Percentiles rank a stretch among this genome's conserved stretches.
Conservation (phyloP, 2,888 invertebrate species). For the Heliconius aoede region DNA sequence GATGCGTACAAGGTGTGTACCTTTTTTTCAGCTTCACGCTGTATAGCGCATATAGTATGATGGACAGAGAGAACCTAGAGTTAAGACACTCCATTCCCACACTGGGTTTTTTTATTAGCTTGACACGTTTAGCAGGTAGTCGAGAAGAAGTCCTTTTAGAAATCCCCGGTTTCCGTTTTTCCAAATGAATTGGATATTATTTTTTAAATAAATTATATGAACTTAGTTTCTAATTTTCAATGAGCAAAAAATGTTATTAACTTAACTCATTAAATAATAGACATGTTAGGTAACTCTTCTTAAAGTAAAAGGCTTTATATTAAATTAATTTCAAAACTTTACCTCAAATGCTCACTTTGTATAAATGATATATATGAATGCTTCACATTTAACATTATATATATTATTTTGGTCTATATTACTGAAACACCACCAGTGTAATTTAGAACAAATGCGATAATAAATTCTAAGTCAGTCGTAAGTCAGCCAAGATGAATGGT, state of each 20-base stretch:
- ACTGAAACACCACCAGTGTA: constrained; percentile 23
- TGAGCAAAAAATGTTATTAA: background rate
- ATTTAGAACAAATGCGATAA: constrained; percentile 37
- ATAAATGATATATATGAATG: background rate
- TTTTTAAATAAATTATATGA: too few relatives aligned
- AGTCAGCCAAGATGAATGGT: constrained; percentile 49
- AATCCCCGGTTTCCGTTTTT: too few relatives aligned
- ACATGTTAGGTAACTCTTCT: background rate
- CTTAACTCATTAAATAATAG: background rate
- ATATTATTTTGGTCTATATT: constrained; percentile 6
- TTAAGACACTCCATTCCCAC: too few relatives aligned
- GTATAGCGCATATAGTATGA: background rate
- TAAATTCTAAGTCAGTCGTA: constrained; percentile 46
- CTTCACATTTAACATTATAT: background rate
- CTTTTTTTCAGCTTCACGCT: constrained; percentile 33
- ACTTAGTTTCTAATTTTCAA: background rate
- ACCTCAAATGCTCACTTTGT: background rate
- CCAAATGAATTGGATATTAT: too few relatives aligned
- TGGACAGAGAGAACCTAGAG: too few relatives aligned
- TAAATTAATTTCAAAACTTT: background rate
- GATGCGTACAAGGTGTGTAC: constrained; percentile 93
- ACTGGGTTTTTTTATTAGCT: background rate
- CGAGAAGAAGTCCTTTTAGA: too few relatives aligned
- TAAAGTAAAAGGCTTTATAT: too few relatives aligned
- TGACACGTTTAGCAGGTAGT: background rate